These are phyloP conservation scores for Tipula lateralis DNA, from an alignment of 2,888 invertebrate species.

Conservation along the genomic window DNA sequence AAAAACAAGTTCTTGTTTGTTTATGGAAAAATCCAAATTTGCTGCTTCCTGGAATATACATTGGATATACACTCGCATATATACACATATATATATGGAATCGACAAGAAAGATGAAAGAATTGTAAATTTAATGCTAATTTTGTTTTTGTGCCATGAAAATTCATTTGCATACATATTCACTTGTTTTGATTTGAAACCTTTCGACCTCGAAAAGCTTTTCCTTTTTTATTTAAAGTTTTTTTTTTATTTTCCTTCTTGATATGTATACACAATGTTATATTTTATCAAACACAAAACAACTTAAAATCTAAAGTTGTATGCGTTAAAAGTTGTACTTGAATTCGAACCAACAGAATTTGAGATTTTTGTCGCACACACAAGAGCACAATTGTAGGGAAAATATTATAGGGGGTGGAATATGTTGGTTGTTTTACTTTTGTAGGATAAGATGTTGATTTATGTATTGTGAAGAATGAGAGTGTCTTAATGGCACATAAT, in stretches of 20 bases:
- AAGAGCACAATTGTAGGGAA: background rate
- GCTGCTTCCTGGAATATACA: background rate
- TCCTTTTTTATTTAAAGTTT: background rate
- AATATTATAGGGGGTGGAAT: background rate
- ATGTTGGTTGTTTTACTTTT: background rate
- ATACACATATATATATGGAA: background rate
- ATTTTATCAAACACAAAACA: background rate
- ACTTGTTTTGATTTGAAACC: background rate
- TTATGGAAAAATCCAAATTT: background rate
- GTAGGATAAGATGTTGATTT: background rate
- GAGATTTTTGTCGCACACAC: background rate
- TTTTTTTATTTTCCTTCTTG: background rate
- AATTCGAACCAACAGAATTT: background rate
- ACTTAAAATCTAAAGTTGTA: background rate
- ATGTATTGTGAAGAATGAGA: background rate
- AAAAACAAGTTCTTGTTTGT: background rate
- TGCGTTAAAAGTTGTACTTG: background rate
- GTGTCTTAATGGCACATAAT: background rate
- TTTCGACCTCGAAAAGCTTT: background rate
- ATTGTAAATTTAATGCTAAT: background rate
- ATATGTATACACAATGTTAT: background rate
- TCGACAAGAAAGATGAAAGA: background rate
- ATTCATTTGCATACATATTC: background rate
- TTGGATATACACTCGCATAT: background rate
- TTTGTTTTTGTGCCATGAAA: background rate